Evolutionary conservation across 2,888 invertebrate species (phyloP), one percentile per base, ranked within the genome.

Genomic region (Rhamnusium bicolor): DNA sequence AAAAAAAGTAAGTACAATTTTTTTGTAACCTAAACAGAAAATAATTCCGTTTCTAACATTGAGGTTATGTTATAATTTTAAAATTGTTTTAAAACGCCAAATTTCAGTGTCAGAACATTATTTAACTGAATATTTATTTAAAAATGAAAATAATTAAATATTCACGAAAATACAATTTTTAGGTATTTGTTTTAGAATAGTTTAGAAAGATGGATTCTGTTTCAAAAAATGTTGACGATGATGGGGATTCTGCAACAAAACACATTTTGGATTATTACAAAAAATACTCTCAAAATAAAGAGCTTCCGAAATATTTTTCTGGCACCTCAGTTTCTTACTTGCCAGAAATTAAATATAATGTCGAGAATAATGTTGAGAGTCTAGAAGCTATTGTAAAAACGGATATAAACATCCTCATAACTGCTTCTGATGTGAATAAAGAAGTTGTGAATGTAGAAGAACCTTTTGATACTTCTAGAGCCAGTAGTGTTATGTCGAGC

Each of bases 401-500:
- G n/a, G 51, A 71, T 66, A 72, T 75, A 49, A 70, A 73, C 7
- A 53, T 75, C n/a, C 16, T 61, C 7, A 65, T 71, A 46, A 67
- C 72, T n/a, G n/a, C n/a, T 18, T 65, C 58, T 46, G 46, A 27
- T 12, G 72, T 68, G 8, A 24, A 60, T 53, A 47, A 3, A 21
- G 69, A 61, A 53, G 29, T 54, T 16, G 70, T 67, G n/a, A 61
- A 58, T 8, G 69, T n/a, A n/a, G n/a, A 75, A 24, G 74, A 77
- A 70, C 62, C 73, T 10, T 72, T 72, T 60, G 73, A 73, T 47
- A 68, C 90, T 21, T 94, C 95, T 5, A 95, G 95, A 0, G 92
- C 94, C 16, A 95, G 95, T 76, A 94, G 94, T 83, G 87, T 93
- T 0, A 92, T 94, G 63, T 94, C 94, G 0, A 93, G 92, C 82